Conservation (phyloP, 2,113 vertebrate genomes). For the Chionodraco myersi region DNA sequence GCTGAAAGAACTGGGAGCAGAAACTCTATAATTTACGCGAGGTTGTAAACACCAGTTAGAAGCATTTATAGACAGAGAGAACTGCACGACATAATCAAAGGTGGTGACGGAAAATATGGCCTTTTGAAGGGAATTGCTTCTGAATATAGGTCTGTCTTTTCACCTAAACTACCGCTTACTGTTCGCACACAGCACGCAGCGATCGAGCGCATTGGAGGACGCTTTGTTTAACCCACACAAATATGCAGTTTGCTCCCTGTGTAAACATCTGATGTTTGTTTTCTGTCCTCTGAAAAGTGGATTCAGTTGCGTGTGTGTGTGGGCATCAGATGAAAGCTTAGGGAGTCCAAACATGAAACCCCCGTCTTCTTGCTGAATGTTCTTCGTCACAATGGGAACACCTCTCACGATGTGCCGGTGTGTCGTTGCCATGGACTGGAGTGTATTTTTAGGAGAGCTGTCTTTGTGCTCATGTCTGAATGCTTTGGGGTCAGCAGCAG, state of each 20-base stretch:
- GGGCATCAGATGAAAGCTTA: background rate
- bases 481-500: too few relatives aligned
- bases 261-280: conserved; percentile 11
- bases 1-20: conserved; percentile 37
- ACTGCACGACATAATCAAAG: conserved; percentile 64
- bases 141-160: conserved; percentile 41
- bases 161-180: conserved; percentile 24
- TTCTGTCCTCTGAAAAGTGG: background rate
- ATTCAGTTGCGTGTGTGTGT: conserved; percentile 12
- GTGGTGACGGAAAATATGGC: conserved; percentile 53
- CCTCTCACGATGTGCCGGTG: conserved; percentile 7
- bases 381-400: conserved; percentile 1
- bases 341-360: conserved; percentile 6
- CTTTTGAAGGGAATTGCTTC: conserved; percentile 4
- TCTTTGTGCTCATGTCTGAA: too few relatives aligned
- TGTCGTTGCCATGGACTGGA: conserved; percentile 20
- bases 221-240: conserved; percentile 22
- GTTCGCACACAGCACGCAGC: conserved; percentile 16
- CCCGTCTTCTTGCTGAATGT: background rate
- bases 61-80: conserved; percentile 69
- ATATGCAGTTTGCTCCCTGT: conserved; percentile 11
- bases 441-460: conserved; percentile 56
- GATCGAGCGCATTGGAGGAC: background rate
- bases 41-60: conserved; percentile 73
- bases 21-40: conserved; percentile 70